Evolutionary conservation across 1,140 invertebrate genomes (phyloP), one percentile per base, ranked within the genome.

Genomic region (Solen grandis): DNA sequence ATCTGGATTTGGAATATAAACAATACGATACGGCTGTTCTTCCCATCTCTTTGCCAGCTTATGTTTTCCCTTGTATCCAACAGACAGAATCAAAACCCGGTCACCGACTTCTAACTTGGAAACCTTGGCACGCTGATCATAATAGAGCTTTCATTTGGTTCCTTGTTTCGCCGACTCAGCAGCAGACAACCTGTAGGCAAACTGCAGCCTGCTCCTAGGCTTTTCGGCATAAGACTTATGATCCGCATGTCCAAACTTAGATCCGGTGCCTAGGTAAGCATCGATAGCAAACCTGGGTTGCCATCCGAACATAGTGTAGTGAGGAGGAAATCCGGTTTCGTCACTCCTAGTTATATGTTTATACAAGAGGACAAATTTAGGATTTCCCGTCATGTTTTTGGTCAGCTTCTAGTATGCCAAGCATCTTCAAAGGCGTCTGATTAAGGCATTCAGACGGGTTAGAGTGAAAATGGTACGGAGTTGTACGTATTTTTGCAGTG

Each of bases 31-130:
- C 22, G 50, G 14, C 10, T 76, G 4, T 38, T 25, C 22, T 22
- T 76, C n/a, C 73, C 73, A 76, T 29, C 36, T 76, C n/a, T 76
- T 62, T 14, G 25, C 73, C 14, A 54, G 59, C 33, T 76, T 68
- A n/a, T 68, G 63, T 41, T 41, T 76, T 25, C 59, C 60, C 22
- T 50, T 36, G 10, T 25, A 31, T n/a, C 5, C n/a, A 10, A 65
- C 27, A 50, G 35, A 50, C 16, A 54, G 38, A 10, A 76, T 62
- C n/a, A 76, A 38, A 36, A 76, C 59, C 57, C 22, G 50, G 46
- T 76, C 73, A 29, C 46, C 59, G 4, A 62, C 33, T 36, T 74
- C 38, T 27, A 63, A 22, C 19, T 16, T 27, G 3, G 55, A 62
- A 19, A 16, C 54, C 13, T 59, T 13, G 25, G 50, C 72, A 22